Conservation (phyloP, 2,113 vertebrate species). For the Balaenoptera acutorostrata region DNA sequence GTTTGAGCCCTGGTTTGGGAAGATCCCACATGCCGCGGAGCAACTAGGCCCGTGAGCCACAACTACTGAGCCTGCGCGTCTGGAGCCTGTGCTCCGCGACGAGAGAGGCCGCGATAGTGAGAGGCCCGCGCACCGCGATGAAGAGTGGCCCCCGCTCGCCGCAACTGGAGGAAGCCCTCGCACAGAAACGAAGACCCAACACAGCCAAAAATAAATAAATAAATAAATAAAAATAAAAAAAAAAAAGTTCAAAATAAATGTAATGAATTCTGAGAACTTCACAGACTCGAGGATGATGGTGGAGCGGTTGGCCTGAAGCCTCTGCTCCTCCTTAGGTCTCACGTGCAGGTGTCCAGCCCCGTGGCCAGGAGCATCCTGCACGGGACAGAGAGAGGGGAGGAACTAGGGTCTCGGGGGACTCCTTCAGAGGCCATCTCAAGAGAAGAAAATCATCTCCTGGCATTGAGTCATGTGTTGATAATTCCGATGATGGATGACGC, state of each 20-base stretch:
- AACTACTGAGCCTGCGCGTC: too few relatives aligned
- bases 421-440: neutral
- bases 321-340: rapidly evolving
- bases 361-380: neutral
- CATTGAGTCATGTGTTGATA: neutral
- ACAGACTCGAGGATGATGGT: rapidly evolving
- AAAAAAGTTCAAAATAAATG: neutral
- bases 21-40: too few relatives aligned
- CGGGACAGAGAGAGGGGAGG: neutral
- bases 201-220: too few relatives aligned
- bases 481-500: neutral
- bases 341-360: rapidly evolving
- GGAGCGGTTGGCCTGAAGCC: neutral
- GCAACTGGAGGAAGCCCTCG: too few relatives aligned
- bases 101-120: too few relatives aligned
- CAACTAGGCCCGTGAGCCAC: too few relatives aligned
- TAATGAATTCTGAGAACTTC: neutral
- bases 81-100: too few relatives aligned
- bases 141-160: too few relatives aligned
- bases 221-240: too few relatives aligned
- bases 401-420: neutral
- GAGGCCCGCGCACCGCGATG: too few relatives aligned
- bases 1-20: too few relatives aligned
- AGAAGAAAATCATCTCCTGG: neutral
- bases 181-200: too few relatives aligned